Evolutionary conservation across 1,140 invertebrate species (phyloP).

Genomic region (Mamestra configurata): DNA sequence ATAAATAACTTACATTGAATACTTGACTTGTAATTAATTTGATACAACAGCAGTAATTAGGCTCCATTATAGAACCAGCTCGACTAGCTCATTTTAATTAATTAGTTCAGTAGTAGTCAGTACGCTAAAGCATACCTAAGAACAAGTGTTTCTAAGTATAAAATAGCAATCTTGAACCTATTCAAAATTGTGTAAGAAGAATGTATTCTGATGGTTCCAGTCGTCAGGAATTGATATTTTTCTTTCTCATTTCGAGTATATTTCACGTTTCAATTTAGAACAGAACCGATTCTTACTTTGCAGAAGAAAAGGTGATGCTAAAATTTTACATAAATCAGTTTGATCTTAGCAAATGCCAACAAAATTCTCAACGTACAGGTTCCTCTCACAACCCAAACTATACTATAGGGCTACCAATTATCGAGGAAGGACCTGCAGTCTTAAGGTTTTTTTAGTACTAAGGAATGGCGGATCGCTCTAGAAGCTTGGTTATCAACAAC

Average conservation of each 20-base stretch:
- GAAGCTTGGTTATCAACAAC: too few relatives aligned
- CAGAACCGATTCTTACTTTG: background rate
- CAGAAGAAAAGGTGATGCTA: background rate
- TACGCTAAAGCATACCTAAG: constrained; percentile 28
- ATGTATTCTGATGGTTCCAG: constrained; percentile 11
- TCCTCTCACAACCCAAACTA: background rate
- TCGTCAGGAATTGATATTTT: constrained; percentile 37
- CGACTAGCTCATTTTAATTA: background rate
- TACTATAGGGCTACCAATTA: too few relatives aligned
- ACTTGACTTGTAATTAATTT: background rate
- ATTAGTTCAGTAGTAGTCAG: background rate
- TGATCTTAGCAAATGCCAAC: background rate
- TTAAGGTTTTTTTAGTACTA: too few relatives aligned
- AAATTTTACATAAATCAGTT: background rate
- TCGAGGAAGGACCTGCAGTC: too few relatives aligned
- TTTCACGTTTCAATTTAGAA: constrained; percentile 33
- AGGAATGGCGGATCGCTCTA: too few relatives aligned
- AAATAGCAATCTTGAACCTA: constrained; percentile 9
- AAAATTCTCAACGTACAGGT: too few relatives aligned
- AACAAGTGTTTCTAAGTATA: constrained; percentile 28
- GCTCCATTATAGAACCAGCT: background rate
- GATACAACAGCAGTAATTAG: background rate
- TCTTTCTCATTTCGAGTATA: too few relatives aligned
- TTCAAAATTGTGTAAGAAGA: constrained; percentile 10
- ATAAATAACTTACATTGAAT: background rate